Evolutionary conservation across 2,113 vertebrate species (phyloP), one percentile per base, ranked within the genome.

Genomic region (Acinonyx jubatus): DNA sequence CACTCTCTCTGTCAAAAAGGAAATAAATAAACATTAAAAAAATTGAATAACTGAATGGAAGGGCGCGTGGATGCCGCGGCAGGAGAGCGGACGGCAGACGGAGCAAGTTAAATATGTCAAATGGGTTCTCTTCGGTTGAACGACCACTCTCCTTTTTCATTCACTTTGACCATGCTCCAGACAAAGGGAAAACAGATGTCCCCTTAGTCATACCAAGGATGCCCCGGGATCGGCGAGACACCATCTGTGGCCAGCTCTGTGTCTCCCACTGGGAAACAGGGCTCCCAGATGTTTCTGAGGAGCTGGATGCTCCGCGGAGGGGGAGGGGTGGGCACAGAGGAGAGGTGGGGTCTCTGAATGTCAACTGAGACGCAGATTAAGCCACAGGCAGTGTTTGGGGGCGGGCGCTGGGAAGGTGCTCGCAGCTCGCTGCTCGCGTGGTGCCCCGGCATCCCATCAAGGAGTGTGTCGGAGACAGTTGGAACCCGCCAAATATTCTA

Each of bases 381-480:
- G 29, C 38, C 1, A 3, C n/a, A 5, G 48, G 27, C 8, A 13
- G 19, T 15, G 23, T 7, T 0, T 0, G 4, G 36, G 71, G 86
- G 16, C 12, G 6, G 36, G 78, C 0, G 11, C 13, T 1, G 0
- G 25, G 57, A 71, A 57, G 16, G 15, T 23, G 3, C 41, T 93
- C 0, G 0, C 48, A 1, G 52, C 41, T 36, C 14, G 0, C 65
- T 2, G 52, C 41, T 36, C 14, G 5, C 2, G 1, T 15, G 71
- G 10, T 29, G 36, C 23, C 23, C 76, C 10, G 0, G 33, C 41
- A 4, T 48, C 82, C 52, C 1, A 0, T 78, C 41, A 33, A 1
- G n/a, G 61, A 52, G 5, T 33, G 23, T 82, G 79, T 80, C 48
- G 48, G 23, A 73, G 38, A 74, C 4, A 16, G 3, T 19, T 2